Evolutionary conservation across 2,113 vertebrate species (phyloP), one percentile per base, ranked within the genome.

Genomic region (Stigmatopora nigra): DNA sequence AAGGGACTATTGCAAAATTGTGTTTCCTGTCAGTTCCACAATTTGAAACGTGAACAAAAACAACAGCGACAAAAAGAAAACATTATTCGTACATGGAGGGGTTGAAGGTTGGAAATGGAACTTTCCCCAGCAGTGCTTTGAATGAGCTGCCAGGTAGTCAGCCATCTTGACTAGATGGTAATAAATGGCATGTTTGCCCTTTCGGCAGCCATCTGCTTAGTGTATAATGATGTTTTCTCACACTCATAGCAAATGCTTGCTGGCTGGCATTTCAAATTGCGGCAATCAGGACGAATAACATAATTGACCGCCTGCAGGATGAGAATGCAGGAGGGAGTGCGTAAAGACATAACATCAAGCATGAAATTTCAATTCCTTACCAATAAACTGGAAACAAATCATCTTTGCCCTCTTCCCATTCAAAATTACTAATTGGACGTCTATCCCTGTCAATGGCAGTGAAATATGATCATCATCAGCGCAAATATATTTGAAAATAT

Each of bases 111-210:
- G 20, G 19, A 12, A 53, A 53, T 53, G 31, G 11, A 11, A 38
- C 11, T 60, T 60, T 19, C 17, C 1, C 51, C 22, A 22, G 67
- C n/a, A 41, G 1, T 41, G 9, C 38, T 41, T 19, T 53, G 10
- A 61, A 44, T 70, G 61, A 68, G 73, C 67, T 64, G 65, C 61
- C 65, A 71, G 75, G 69, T 73, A 45, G 45, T 44, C 58, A 60
- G 36, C 36, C 57, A 70, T 19, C 72, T 81, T 22, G 7, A 16
- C 59, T 67, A 71, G 67, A 76, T 56, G 60, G 82, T 71, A 77
- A 74, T 69, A 71, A 81, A 82, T 82, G 69, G 76, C 71, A 84
- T 65, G 63, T 80, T 85, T 80, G 81, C 79, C 82, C 81, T 88
- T 84, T 84, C 70, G 78, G 77, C 61, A 82, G 68, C 71, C 73